Percentiles rank a stretch among this genome's conserved stretches.
Conservation (phyloP, 2,888 invertebrate species). For the Plebejus argus region DNA sequence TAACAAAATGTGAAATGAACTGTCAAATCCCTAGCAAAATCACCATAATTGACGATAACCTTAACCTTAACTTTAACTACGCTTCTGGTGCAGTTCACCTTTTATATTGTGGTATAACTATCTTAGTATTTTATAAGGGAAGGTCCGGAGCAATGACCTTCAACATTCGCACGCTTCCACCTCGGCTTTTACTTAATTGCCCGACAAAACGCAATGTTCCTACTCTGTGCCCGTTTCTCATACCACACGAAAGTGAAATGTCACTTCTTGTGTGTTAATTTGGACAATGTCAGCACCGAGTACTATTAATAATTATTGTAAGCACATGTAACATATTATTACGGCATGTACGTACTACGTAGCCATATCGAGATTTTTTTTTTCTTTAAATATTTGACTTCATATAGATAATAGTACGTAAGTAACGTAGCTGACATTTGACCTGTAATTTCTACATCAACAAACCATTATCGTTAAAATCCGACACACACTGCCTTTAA, state of each 20-base stretch:
- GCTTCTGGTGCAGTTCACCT: no score
- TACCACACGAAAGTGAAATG: conserved; percentile 61
- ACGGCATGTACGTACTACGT: no score
- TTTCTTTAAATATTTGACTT: no score
- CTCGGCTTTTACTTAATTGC: conserved; percentile 73
- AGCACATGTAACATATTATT: no score
- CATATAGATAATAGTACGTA: no score
- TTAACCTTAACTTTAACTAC: no score
- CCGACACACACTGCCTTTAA: neutral
- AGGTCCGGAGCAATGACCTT: conserved; percentile 44
- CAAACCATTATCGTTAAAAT: neutral
- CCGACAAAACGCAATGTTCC: conserved; percentile 64
- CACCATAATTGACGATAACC: no score
- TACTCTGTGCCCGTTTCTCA: conserved; percentile 52
- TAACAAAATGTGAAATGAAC: no score
- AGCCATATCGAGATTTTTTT: no score
- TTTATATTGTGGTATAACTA: no score
- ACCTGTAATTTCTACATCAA: neutral
- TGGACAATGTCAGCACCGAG: neutral
- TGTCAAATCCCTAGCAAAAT: no score
- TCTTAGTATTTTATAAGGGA: conserved; percentile 41
- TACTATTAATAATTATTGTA: no score
- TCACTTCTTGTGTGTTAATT: conserved; percentile 10
- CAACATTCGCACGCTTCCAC: conserved; percentile 62
- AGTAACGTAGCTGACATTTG: neutral